Evolutionary conservation across 2,113 vertebrate genomes (phyloP), one percentile per base, ranked within the genome.

Genomic region (Procavia capensis): DNA sequence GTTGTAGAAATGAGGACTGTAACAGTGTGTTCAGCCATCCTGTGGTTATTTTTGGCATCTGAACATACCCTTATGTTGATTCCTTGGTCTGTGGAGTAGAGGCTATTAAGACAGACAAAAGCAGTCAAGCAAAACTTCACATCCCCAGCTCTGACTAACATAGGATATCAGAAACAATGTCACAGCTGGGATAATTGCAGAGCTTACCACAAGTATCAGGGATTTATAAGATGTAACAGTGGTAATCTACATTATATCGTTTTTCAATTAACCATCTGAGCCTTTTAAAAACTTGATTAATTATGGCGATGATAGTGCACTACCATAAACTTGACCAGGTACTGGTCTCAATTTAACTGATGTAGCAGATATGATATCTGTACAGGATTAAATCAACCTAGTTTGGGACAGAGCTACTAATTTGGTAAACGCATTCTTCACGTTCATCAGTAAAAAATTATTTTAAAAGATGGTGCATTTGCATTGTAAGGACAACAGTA

Each of bases 381-480:
- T 6, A 50, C 29, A 87, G 20, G 36, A 88, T 63, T 83, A 66
- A 27, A 81, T 57, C 29, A 72, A 87, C 19, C 61, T 43, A 93
- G 57, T 36, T 88, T 66, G 25, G 16, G 90, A 79, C 83, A 57
- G 16, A 86, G 57, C 22, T 75, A 70, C 20, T 79, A 24, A 74
- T 57, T 22, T 70, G 80, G 19, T 22, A 93, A 85, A 80, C 9
- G 36, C 36, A 39, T 80, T 89, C 93, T 89, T 81, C 2, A 75
- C 80, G 13, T 2, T 22, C 76, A 63, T 88, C 47, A 97, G n/a
- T 82, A 94, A 39, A 63, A 95, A 95, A 89, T 47, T 54, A 54
- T 54, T 54, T 54, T 54, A 54, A 54, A 54, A 54, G 72, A 79
- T 20, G 79, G 47, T 79, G 34, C 45, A 68, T 66, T 95, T 93